These are phyloP conservation scores for Arvicanthis niloticus DNA, from an alignment of 2,113 vertebrate species.

Conservation along the genomic window DNA sequence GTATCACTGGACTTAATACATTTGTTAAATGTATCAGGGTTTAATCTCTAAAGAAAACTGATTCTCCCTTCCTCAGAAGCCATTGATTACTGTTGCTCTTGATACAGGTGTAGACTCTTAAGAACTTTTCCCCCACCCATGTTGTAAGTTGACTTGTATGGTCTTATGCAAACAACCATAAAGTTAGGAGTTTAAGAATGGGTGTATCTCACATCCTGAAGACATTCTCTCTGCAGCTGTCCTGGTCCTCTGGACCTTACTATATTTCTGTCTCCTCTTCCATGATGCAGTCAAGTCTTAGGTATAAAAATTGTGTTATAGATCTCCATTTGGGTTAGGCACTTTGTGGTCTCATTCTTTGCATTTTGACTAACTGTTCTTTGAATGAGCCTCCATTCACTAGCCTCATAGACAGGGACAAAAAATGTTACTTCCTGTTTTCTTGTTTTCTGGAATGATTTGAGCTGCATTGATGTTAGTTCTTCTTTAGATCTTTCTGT, in stretches of 20 bases:
- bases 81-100: neutral
- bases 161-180: neutral
- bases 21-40: neutral
- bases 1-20: neutral
- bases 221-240: neutral
- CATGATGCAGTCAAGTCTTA: neutral
- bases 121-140: neutral
- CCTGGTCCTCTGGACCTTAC: neutral
- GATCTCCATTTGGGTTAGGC: neutral
- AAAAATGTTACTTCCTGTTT: neutral
- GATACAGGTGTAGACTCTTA: neutral
- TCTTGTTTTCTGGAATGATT: neutral
- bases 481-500: too few relatives aligned
- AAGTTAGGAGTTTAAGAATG: neutral
- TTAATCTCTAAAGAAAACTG: neutral
- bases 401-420: neutral
- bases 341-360: neutral
- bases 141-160: neutral
- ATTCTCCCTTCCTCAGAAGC: neutral
- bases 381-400: neutral
- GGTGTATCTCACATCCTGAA: neutral
- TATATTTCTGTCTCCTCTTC: neutral
- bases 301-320: neutral
- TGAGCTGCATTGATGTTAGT: neutral
- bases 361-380: neutral